A percentile compares a stretch with the other conserved stretches of the same genome.
These are phyloP conservation scores for Ctenosaura bakeri DNA, from an alignment of 2,797 vertebrate species.

Conservation along the genomic window DNA sequence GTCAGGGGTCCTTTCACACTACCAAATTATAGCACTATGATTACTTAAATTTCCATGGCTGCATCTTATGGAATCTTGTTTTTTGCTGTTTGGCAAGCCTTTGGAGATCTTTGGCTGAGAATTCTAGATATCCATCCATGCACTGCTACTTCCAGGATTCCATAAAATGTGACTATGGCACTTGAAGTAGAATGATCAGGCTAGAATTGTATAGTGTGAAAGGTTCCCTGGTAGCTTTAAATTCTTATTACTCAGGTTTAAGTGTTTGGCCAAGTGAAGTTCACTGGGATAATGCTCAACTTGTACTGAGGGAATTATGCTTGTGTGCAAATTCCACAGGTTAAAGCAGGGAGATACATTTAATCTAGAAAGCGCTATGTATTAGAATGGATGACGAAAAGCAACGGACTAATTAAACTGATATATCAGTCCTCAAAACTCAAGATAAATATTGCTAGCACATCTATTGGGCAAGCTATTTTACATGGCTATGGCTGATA, in stretches of 20 bases:
- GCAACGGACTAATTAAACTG: constrained; percentile 59
- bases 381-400: constrained; percentile 44
- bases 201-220: no score
- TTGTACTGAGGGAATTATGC: constrained; percentile 35
- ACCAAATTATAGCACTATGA: no score
- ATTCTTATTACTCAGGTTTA: neutral
- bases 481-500: constrained; percentile 67
- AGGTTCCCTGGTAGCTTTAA: neutral
- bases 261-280: neutral
- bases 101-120: no score
- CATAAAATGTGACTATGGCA: no score
- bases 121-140: no score
- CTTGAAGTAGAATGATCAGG: no score
- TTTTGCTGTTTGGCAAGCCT: no score
- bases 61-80: no score
- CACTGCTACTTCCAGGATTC: no score
- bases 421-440: constrained; percentile 18
- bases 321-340: constrained; percentile 42
- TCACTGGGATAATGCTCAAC: constrained; percentile 34
- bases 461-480: constrained; percentile 63
- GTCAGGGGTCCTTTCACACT: neutral
- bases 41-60: no score
- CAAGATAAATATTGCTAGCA: constrained; percentile 59
- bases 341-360: neutral
- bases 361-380: constrained; percentile 24